These are phyloP conservation scores for Cynopterus brachyotis DNA, from an alignment of 2,113 vertebrate genomes.

Conservation along the genomic window DNA sequence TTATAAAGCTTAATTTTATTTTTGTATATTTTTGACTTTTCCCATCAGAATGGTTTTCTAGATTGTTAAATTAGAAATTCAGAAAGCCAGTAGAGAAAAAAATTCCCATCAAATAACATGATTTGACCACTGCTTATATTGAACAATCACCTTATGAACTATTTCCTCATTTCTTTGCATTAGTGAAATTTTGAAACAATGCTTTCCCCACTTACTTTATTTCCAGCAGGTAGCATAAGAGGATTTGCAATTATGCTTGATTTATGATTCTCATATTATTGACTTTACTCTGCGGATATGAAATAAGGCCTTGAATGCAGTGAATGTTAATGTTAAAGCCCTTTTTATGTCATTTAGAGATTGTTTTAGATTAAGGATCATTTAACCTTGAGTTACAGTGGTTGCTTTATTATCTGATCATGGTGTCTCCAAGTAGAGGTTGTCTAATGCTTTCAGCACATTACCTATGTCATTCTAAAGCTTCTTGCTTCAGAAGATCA, in stretches of 20 bases:
- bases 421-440: conserved; percentile 22
- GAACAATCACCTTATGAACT: not conserved
- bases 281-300: conserved; percentile 55
- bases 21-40: conserved; percentile 31
- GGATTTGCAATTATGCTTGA: conserved; percentile 70
- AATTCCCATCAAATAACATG: not conserved
- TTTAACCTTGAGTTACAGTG: conserved; percentile 61
- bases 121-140: conserved; percentile 22
- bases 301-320: conserved; percentile 49
- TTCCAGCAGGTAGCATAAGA: conserved; percentile 67
- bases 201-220: not conserved
- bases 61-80: not conserved
- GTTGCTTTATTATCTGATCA: conserved; percentile 58
- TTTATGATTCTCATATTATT: conserved; percentile 63
- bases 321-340: conserved; percentile 55
- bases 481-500: conserved; percentile 57
- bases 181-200: conserved; percentile 43
- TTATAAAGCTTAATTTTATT: conserved; percentile 36
- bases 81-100: conserved; percentile 22
- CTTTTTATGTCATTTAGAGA: conserved; percentile 55
- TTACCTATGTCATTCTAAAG: conserved; percentile 35
- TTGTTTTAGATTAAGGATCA: conserved; percentile 63
- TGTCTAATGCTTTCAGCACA: not conserved
- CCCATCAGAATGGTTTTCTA: not conserved
- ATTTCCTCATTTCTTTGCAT: conserved; percentile 10